phyloP scores from a whole-genome alignment of 1,140 invertebrate species.

The Drosophila eugracilis region DNA sequence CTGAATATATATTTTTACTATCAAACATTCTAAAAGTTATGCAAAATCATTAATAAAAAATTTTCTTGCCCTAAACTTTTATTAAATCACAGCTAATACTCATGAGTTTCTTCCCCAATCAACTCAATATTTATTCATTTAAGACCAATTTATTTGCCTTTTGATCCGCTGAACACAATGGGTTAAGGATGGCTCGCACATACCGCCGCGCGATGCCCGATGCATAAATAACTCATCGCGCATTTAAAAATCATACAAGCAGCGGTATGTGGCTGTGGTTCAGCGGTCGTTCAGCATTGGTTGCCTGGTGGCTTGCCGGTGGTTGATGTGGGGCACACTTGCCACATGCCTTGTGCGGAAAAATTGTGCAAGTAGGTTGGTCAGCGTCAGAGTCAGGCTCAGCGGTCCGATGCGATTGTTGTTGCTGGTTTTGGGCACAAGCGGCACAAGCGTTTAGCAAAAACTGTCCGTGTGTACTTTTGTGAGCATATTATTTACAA shows the following conservation, averaged over 20 bases:
- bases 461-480: conserved; percentile 61
- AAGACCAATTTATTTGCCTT: conserved; percentile 11
- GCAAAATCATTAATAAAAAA: too few relatives aligned
- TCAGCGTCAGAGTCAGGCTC: too few relatives aligned
- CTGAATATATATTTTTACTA: too few relatives aligned
- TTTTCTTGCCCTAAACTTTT: too few relatives aligned
- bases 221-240: conserved; percentile 83
- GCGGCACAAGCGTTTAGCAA: conserved; percentile 54
- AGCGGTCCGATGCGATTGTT: too few relatives aligned
- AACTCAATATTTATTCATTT: conserved; percentile 8
- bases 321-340: conserved; percentile 80
- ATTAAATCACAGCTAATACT: background rate
- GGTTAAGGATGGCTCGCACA: conserved; percentile 68
- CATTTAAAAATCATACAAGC: conserved; percentile 79
- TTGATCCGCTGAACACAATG: conserved; percentile 28
- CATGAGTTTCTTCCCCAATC: background rate
- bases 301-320: conserved; percentile 23
- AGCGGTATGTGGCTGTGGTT: conserved; percentile 54
- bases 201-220: conserved; percentile 56
- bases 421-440: conserved; percentile 35
- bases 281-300: conserved; percentile 16
- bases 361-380: conserved; percentile 83
- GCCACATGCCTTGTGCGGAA: conserved; percentile 82
- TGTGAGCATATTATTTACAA: conserved; percentile 83
- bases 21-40: too few relatives aligned